These are phyloP conservation scores for Petrolisthes manimaculis DNA, from an alignment of 2,888 invertebrate genomes.

Conservation along the genomic window DNA sequence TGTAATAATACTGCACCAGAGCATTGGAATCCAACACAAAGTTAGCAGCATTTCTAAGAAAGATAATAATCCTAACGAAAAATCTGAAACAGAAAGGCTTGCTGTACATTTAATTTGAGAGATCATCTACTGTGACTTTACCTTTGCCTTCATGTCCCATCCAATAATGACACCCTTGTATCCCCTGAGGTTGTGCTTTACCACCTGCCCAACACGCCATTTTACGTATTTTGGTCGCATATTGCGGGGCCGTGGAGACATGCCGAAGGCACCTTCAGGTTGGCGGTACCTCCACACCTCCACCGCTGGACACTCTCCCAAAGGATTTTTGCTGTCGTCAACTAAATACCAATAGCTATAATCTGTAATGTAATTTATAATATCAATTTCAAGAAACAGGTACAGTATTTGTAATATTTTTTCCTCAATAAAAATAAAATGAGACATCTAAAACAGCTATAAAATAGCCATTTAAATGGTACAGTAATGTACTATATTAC, in stretches of 20 bases:
- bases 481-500: no score
- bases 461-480: no score
- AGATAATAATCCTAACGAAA: no score
- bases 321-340: conserved; percentile 40
- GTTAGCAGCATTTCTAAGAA: no score
- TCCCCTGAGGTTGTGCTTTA: conserved; percentile 71
- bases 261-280: conserved; percentile 70
- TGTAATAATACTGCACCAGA: no score
- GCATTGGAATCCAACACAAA: no score
- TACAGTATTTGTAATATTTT: not conserved
- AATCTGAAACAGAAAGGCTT: no score
- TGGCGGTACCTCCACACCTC: conserved; percentile 70
- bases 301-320: conserved; percentile 71
- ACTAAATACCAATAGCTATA: conserved; percentile 48
- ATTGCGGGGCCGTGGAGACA: conserved; percentile 70
- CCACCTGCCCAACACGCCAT: conserved; percentile 73
- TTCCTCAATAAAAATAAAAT: not conserved
- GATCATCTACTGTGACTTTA: not conserved
- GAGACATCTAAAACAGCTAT: no score
- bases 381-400: not conserved
- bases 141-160: conserved; percentile 71
- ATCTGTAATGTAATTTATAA: conserved; percentile 28
- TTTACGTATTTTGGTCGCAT: conserved; percentile 70
- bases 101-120: not conserved
- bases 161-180: conserved; percentile 74